A percentile compares a stretch with the other conserved stretches of the same genome.
Evolutionary conservation across 2,113 vertebrate genomes (phyloP).

Genomic region (Talpa occidentalis): DNA sequence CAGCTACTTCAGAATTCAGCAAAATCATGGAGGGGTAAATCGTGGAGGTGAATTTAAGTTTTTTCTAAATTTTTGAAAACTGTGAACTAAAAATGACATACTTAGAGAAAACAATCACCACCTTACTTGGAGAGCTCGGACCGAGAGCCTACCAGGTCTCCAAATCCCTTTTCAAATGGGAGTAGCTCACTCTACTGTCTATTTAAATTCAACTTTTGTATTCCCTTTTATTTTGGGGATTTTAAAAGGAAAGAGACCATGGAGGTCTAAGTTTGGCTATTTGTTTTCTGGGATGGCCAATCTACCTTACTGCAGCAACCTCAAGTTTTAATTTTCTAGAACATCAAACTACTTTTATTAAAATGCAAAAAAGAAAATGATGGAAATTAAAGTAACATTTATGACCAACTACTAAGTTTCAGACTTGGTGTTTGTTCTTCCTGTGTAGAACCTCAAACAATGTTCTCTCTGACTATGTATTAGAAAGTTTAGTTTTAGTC

Average conservation of each 20-base stretch:
- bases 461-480: not conserved
- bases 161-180: not conserved
- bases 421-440: rapidly evolving
- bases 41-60: not conserved
- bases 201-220: not conserved
- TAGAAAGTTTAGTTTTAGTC: not conserved
- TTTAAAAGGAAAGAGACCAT: not conserved
- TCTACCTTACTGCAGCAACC: not conserved
- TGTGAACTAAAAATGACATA: not conserved
- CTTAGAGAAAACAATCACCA: not conserved
- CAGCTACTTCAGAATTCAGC: not conserved
- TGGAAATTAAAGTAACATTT: not conserved
- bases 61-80: not conserved
- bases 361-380: not conserved
- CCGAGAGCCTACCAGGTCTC: not conserved
- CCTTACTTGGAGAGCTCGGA: not conserved
- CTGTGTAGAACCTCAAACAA: not conserved
- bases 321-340: not conserved
- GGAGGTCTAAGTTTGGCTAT: not conserved
- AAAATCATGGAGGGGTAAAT: not conserved
- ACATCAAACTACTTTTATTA: not conserved
- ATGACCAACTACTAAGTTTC: not conserved
- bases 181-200: rapidly evolving
- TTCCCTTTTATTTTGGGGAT: not conserved
- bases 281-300: not conserved